Evolutionary conservation across 1,140 invertebrate species (phyloP).

Genomic region (Drosophila pruinosa): DNA sequence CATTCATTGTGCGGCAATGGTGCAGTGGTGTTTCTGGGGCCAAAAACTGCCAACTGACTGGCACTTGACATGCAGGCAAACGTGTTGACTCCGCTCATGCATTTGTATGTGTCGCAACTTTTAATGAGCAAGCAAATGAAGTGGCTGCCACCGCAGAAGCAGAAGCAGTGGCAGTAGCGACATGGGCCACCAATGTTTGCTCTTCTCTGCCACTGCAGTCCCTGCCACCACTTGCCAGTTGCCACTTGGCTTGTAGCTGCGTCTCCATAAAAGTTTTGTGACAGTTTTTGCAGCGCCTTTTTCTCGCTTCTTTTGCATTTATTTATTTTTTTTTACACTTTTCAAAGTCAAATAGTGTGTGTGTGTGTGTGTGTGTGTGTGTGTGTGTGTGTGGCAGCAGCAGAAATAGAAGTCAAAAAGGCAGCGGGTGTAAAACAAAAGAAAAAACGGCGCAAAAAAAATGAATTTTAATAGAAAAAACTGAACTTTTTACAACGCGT

Average conservation of each 20-base stretch:
- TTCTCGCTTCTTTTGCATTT: slow-evolving; percentile 28
- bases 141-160: slow-evolving; percentile 47
- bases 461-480: slow-evolving; percentile 56
- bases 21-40: background rate
- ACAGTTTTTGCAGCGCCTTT: slow-evolving; percentile 52
- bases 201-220: background rate
- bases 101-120: slow-evolving; percentile 77
- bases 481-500: slow-evolving; percentile 49
- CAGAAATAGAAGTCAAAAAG: slow-evolving; percentile 31
- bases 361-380: slow-evolving; percentile 29
- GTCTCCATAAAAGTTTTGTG: slow-evolving; percentile 74
- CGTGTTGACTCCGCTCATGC: slow-evolving; percentile 63
- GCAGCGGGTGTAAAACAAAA: slow-evolving; percentile 20
- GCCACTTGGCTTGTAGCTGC: slow-evolving; percentile 40
- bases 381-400: slow-evolving; percentile 22
- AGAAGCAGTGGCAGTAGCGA: slow-evolving; percentile 1
- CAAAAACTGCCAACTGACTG: slow-evolving; percentile 42
- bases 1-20: slow-evolving; percentile 58
- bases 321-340: slow-evolving; percentile 31
- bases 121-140: slow-evolving; percentile 67
- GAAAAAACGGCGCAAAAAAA: slow-evolving; percentile 30
- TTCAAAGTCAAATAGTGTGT: slow-evolving; percentile 57
- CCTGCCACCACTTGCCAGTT: slow-evolving; percentile 1
- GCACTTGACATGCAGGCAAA: slow-evolving; percentile 74
- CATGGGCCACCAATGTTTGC: slow-evolving; percentile 42